Evolutionary conservation across 2,113 vertebrate species (phyloP).

Genomic region (Halcyon malimbica): DNA sequence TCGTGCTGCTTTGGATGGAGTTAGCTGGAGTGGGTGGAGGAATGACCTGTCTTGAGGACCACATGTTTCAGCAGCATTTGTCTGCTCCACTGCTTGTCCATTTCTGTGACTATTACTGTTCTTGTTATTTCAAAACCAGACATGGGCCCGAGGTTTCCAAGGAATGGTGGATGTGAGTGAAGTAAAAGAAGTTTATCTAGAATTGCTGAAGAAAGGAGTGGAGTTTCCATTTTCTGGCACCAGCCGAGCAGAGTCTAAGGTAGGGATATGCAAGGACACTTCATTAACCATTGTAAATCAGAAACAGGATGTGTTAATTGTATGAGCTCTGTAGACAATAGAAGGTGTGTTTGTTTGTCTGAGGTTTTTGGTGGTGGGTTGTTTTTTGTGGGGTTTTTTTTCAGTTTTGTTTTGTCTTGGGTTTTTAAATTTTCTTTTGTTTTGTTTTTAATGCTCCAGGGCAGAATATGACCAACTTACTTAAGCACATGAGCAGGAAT

Average conservation of each 20-base stretch:
- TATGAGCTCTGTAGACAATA: not conserved
- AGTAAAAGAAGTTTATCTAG: slow-evolving; percentile 79
- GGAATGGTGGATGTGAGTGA: slow-evolving; percentile 76
- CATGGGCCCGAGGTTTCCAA: slow-evolving; percentile 74
- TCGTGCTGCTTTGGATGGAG: not conserved
- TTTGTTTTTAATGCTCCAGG: not conserved
- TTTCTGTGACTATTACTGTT: not conserved
- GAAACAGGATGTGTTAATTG: not conserved
- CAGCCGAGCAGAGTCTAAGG: slow-evolving; percentile 50
- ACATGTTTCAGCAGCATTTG: not conserved
- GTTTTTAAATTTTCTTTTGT: no score
- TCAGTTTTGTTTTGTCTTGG: no score
- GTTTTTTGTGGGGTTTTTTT: not conserved
- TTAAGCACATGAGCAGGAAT: not conserved
- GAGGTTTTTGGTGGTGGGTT: not conserved
- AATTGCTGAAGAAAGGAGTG: slow-evolving; percentile 81
- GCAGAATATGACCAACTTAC: not conserved
- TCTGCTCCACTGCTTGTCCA: not conserved
- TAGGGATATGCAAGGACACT: not conserved
- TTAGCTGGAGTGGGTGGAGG: not conserved
- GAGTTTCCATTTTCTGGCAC: slow-evolving; percentile 70
- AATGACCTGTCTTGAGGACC: not conserved
- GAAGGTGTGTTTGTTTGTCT: not conserved
- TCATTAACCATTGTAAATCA: not conserved
- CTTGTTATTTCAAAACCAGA: slow-evolving; percentile 57